A percentile compares a stretch with the other conserved stretches of the same genome.
Conservation (phyloP, 2,113 vertebrate species). For the Labeo rohita region DNA sequence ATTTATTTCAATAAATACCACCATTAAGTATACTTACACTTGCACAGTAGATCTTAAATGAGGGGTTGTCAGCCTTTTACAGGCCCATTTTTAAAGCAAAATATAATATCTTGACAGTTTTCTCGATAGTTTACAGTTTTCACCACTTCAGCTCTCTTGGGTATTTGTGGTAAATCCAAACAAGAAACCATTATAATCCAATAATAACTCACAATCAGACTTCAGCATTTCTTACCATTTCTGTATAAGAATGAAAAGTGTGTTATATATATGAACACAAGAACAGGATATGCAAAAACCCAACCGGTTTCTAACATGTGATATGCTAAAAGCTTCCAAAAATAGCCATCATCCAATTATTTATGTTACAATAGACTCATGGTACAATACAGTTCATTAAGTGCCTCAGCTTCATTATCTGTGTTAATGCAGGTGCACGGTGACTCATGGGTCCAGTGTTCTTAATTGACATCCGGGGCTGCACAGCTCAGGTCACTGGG, state of each 20-base stretch:
- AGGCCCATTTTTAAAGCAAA: background rate
- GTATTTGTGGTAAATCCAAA: background rate
- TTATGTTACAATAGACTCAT: slow-evolving; percentile 5
- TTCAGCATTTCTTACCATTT: background rate
- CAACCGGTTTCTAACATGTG: background rate
- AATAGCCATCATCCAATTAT: slow-evolving; percentile 20
- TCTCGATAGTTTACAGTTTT: background rate
- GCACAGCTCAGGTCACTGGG: background rate
- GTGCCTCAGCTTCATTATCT: slow-evolving; percentile 18
- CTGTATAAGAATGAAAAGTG: background rate
- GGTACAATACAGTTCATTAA: slow-evolving; percentile 6
- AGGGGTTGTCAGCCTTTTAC: background rate
- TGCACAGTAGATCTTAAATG: background rate
- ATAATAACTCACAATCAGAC: too few species aligned
- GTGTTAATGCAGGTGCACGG: slow-evolving; percentile 25
- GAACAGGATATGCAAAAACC: background rate
- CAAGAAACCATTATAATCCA: background rate
- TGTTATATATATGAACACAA: background rate
- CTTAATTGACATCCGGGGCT: slow-evolving; percentile 24
- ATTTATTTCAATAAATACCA: background rate
- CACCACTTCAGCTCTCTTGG: background rate
- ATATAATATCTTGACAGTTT: background rate
- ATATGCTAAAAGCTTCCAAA: slow-evolving; percentile 3
- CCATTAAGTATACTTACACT: background rate
- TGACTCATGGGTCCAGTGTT: slow-evolving; percentile 2